Conservation (phyloP, 1,140 invertebrate genomes). For the Heliconius nattereri region DNA sequence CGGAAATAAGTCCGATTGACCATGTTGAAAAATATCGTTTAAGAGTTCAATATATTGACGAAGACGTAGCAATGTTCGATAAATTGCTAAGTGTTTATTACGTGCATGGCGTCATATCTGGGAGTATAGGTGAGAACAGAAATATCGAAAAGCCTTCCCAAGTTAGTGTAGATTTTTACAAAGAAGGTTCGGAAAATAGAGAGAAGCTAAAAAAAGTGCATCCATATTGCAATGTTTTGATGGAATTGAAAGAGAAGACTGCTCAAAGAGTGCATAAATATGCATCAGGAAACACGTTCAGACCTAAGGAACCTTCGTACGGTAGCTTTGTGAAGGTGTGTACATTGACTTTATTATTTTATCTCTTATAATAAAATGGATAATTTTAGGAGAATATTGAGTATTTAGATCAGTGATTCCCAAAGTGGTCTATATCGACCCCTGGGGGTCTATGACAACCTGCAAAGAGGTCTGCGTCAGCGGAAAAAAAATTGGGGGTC, state of each 20-base stretch:
- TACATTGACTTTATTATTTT: not conserved
- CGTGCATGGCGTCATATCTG: slow-evolving; percentile 66
- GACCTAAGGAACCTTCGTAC: slow-evolving; percentile 68
- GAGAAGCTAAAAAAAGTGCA: slow-evolving; percentile 59
- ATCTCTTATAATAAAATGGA: too few species aligned
- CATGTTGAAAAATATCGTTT: slow-evolving; percentile 87
- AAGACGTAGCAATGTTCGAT: slow-evolving; percentile 82
- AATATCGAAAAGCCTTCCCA: slow-evolving; percentile 54
- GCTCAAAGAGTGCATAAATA: slow-evolving; percentile 61
- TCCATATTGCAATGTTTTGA: slow-evolving; percentile 62
- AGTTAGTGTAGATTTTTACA: slow-evolving; percentile 48
- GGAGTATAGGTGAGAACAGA: slow-evolving; percentile 55
- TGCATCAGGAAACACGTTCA: slow-evolving; percentile 69
- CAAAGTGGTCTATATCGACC: too few species aligned
- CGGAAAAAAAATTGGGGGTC: too few species aligned
- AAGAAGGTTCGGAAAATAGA: slow-evolving; percentile 46
- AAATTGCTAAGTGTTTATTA: slow-evolving; percentile 67
- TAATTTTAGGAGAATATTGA: too few species aligned
- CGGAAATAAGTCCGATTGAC: slow-evolving; percentile 83
- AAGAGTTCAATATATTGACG: slow-evolving; percentile 84
- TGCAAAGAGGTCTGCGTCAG: too few species aligned
- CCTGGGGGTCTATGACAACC: too few species aligned
- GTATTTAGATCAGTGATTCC: too few species aligned
- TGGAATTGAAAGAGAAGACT: slow-evolving; percentile 57
- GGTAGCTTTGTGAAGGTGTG: slow-evolving; percentile 68